Evolutionary conservation across 2,113 vertebrate species (phyloP), one percentile per base, ranked within the genome.

Genomic region (Albula goreensis): DNA sequence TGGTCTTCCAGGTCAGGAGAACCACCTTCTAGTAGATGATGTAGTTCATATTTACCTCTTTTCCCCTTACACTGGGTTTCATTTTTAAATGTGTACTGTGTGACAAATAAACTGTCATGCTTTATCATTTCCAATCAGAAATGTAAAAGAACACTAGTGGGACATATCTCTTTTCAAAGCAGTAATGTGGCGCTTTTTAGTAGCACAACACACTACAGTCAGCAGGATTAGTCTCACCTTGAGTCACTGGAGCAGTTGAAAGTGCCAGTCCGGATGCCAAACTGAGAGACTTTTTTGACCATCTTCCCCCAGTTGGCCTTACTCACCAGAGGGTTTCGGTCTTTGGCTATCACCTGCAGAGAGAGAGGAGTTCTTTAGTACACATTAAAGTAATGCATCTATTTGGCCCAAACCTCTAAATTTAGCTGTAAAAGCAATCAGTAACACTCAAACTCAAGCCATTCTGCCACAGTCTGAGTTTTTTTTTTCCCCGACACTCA

Each of bases 201-300:
- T 31, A 31, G 70, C n/a, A 74, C n/a, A 74, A 22, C 70, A 74
- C 25, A 10, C 9, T 19, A 6, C 53, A 19, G 60, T 15, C 10
- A 63, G 11, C 10, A 63, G 15, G n/a, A 25, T 74, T n/a, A 12
- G 31, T 22, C 93, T 92, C 87, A 99, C 98, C 97, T 98, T 91
- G 97, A 95, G 89, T 99, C 98, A 94, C 93, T 97, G 83, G 98
- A 99, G 90, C 98, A 99, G 95, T 99, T 99, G 81, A 99, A 99
- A 81, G 97, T 98, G 91, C 98, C 98, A 22, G 98, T 97, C 85
- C 98, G 96, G 91, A 99, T 99, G 86, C 98, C 98, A 84, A 99
- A 99, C 92, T 97, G 96, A 25, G 98, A 99, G 1, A 99, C 97
- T 89, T 99, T 99, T 94, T 97, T 98, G 70, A 99, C 97, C 97